Base-by-base conservation (phyloP, 2,113 vertebrate genomes). In the Rissa tridactyla region DNA sequence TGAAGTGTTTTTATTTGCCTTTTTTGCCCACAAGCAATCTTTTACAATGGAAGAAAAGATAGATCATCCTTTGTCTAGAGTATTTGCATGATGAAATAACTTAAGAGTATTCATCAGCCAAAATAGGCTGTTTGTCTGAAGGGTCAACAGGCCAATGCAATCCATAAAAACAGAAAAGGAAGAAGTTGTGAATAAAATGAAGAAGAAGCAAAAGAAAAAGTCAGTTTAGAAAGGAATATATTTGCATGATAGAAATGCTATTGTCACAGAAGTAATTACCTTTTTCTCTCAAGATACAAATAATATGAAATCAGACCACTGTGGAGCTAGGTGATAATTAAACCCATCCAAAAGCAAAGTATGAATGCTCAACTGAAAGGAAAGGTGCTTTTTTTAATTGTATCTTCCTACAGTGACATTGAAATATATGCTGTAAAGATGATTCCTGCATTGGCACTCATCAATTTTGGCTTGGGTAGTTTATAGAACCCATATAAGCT, bases 1-100 rank as follows among this genome's bases (percentile, higher is more conserved):
- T 64, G 16, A 8, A 2, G 0, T 2, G 16, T 47, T 62, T 40
- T n/a, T 0, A 17, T n/a, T 55, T 46, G 6, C 4, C 22, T 83
- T 40, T 26, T 14, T 3, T 0, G 5, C 15, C 12, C 0, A 0
- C 16, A 75, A 65, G 4, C 5, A 42, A 30, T 32, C 49, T 44
- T 46, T 62, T 55, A 68, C 18, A 75, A 46, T 29, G 16, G 22
- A 51, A 60, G 15, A 79, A 91, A 79, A 68, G 17, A 11, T 29
- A 75, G 36, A 79, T 6, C 2, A 30, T 46, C 6, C 16, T 52
- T 88, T 79, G 7, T 30, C 47, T 58, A 32, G 38, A 34, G 4
- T 79, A 46, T 44, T 32, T 1, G 1, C 13, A 23, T 30, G 32
- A 38, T 38, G 13, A 75, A 83, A 73, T 61, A 55, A 51, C 7